These are phyloP conservation scores for Aplysina aerophoba DNA, from an alignment of 37 sponge, comb jelly and placozoan genomes.

Conservation along the genomic window DNA sequence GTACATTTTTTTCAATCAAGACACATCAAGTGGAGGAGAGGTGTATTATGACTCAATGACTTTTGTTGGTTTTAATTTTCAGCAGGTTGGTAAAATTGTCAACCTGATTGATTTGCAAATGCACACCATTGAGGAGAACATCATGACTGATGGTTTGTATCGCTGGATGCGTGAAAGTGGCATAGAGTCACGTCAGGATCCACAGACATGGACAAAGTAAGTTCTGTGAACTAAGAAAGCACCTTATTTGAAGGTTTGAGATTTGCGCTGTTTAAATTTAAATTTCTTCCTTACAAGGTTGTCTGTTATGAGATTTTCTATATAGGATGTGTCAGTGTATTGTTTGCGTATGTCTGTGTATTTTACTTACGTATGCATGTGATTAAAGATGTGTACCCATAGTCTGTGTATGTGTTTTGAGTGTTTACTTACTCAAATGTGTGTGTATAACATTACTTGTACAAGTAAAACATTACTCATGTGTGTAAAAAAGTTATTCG, in stretches of 20 bases:
- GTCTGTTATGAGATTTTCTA: background rate
- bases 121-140: conserved; percentile 31
- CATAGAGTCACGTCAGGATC: conserved; percentile 22
- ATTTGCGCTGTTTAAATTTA: no score
- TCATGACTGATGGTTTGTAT: conserved; percentile 47
- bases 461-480: no score
- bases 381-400: no score
- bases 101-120: conserved; percentile 16
- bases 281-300: no score
- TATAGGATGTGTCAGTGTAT: background rate
- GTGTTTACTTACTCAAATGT: no score
- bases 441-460: no score
- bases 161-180: conserved; percentile 9
- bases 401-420: no score
- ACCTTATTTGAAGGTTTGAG: no score
- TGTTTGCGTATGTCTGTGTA: background rate
- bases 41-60: conserved; percentile 52
- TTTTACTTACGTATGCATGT: no score
- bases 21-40: conserved; percentile 29
- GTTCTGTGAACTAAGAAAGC: background rate
- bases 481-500: no score
- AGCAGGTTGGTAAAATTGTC: conserved; percentile 10
- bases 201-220: background rate
- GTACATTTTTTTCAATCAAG: conserved; percentile 94
- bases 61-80: conserved; percentile 83